Evolutionary conservation across 2,888 invertebrate species (phyloP), one percentile per base, ranked within the genome.

Genomic region (Mactromeris polynyma): DNA sequence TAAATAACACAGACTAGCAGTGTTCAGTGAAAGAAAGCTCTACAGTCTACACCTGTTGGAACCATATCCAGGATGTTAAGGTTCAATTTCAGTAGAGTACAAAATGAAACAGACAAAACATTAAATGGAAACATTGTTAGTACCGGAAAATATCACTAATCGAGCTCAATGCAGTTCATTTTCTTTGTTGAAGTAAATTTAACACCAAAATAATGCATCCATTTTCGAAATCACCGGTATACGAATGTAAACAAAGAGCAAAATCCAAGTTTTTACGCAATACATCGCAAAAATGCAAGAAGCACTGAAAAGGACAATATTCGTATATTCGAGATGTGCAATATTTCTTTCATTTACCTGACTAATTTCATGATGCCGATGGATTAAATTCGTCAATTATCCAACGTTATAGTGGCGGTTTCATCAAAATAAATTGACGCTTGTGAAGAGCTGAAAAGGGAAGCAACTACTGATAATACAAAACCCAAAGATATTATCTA

Each of bases 311-410:
- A 11, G 26, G 33, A n/a, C 17, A 14, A 38, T 36, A 40, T 40
- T 26, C 26, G 9, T 3, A 85, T 36, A 40, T 7, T 19, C 31
- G 26, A 42, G 31, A n/a, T 38, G 1, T 1, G 36, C 9, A 36
- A 7, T 26, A 33, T 77, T 40, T 38, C 17, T 77, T 17, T 14
- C 17, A 46, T 79, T 85, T 92, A 94, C 94, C 94, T 88, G 21
- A 94, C 93, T 90, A 94, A 91, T 91, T 94, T 94, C 94, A 94
- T 94, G 94, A 94, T 93, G 87, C 89, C 40, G 77, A 36, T 40
- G 89, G 94, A 94, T 94, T 91, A 54, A 40, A 79, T 26, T 64
- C 21, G 14, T 42, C 78, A 64, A 78, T 81, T 69, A 1, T 17
- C n/a, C 31, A 80, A 83, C 80, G 81, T 80, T 81, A 84, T 46